A percentile compares a stretch with the other conserved stretches of the same genome.
Evolutionary conservation across 2,113 vertebrate genomes (phyloP).

Genomic region (Stegastes partitus): DNA sequence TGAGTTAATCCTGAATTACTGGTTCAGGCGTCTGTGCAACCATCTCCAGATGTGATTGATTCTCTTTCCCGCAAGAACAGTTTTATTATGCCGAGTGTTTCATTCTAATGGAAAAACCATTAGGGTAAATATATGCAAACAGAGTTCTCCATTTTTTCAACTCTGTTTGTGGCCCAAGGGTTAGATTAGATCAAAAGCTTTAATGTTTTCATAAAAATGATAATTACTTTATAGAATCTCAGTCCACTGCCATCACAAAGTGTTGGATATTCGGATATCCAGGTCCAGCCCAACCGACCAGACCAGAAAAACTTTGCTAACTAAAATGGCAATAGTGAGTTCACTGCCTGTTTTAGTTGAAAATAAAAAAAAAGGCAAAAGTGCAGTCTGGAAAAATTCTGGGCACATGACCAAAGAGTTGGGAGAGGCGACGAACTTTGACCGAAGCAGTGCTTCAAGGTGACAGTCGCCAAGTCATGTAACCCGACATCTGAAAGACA

Average conservation of each 20-base stretch:
- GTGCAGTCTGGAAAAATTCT: too few species aligned
- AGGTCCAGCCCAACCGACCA: too few species aligned
- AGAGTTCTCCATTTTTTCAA: slow-evolving; percentile 74
- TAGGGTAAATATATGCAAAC: slow-evolving; percentile 86
- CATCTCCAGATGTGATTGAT: slow-evolving; percentile 70
- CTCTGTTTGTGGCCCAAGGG: slow-evolving; percentile 78
- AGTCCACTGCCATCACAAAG: slow-evolving; percentile 28
- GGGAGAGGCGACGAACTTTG: too few species aligned
- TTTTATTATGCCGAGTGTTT: slow-evolving; percentile 83
- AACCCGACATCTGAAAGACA: too few species aligned
- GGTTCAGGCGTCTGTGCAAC: slow-evolving; percentile 48
- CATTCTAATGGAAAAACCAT: slow-evolving; percentile 85
- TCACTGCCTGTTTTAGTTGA: too few species aligned
- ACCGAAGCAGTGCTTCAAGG: too few species aligned
- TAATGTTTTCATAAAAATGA: slow-evolving; percentile 79
- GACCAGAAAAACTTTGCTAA: too few species aligned
- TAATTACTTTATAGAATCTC: slow-evolving; percentile 70
- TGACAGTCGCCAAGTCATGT: too few species aligned
- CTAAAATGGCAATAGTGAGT: too few species aligned
- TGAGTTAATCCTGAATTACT: slow-evolving; percentile 59
- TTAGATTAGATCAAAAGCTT: slow-evolving; percentile 81
- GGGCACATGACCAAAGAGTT: too few species aligned
- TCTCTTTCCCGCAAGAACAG: slow-evolving; percentile 67
- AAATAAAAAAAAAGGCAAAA: too few species aligned
- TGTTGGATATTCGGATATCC: too few species aligned